Evolutionary conservation across 1,140 invertebrate species (phyloP).

Genomic region (Aphidius ervi): DNA sequence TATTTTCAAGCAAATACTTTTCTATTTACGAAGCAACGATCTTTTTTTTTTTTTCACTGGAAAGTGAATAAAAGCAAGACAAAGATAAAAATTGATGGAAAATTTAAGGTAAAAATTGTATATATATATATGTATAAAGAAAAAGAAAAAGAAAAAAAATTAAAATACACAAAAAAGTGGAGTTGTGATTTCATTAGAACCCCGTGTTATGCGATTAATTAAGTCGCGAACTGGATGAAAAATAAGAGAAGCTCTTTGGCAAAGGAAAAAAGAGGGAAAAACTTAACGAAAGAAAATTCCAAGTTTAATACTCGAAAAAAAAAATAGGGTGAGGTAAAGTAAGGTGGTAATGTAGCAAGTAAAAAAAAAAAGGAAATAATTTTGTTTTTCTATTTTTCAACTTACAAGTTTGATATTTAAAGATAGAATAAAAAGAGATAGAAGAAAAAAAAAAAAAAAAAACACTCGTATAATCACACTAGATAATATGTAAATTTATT

Average conservation of each 20-base stretch:
- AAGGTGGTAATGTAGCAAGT: too few species aligned
- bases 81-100: constrained; percentile 13
- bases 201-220: constrained; percentile 55
- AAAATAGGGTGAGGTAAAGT: too few species aligned
- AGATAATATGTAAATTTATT: too few species aligned
- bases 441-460: too few species aligned
- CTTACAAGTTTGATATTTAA: too few species aligned
- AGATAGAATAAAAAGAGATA: too few species aligned
- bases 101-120: constrained; percentile 16
- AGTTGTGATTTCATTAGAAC: constrained; percentile 54
- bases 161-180: constrained; percentile 38
- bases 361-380: too few species aligned
- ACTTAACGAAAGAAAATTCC: constrained; percentile 48
- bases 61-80: constrained; percentile 1
- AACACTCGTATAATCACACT: too few species aligned
- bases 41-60: constrained; percentile 25
- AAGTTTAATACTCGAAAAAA: background rate
- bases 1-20: constrained; percentile 50
- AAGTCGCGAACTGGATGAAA: constrained; percentile 51
- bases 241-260: constrained; percentile 37
- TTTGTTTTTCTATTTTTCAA: too few species aligned
- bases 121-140: constrained; percentile 25
- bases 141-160: constrained; percentile 24
- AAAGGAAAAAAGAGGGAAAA: constrained; percentile 30
- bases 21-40: constrained; percentile 27